These are phyloP conservation scores for Psix sp. DNA, from an alignment of 1,140 invertebrate species.

Conservation along the genomic window DNA sequence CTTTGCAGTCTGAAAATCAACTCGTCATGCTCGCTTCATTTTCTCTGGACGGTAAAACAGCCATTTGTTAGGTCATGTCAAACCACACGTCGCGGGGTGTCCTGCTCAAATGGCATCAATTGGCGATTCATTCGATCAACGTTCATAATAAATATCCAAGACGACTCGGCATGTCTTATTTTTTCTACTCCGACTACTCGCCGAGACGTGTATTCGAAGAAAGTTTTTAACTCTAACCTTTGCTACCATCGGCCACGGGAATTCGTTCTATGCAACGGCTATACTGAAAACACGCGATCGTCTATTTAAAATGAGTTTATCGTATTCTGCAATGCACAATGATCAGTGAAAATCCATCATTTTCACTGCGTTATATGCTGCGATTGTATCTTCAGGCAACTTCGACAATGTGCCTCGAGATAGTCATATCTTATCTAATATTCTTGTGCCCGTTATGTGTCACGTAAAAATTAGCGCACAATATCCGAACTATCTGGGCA, in stretches of 20 bases:
- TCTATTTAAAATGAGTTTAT: conserved; percentile 17
- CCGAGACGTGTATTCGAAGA: conserved; percentile 17
- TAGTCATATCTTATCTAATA: too few relatives aligned
- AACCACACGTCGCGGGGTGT: conserved; percentile 75
- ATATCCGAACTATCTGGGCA: conserved; percentile 29
- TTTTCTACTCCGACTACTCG: conserved; percentile 29
- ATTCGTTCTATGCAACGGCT: background rate
- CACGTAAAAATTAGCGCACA: conserved; percentile 27
- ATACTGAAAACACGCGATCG: conserved; percentile 12
- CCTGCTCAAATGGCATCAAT: conserved; percentile 73
- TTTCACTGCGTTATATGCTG: conserved; percentile 1
- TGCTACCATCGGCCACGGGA: conserved; percentile 19
- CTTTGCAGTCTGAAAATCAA: conserved; percentile 73
- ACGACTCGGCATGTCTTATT: conserved; percentile 44
- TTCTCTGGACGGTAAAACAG: conserved; percentile 76
- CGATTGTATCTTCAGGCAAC: conserved; percentile 27
- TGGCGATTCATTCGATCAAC: conserved; percentile 76
- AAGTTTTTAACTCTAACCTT: conserved; percentile 45
- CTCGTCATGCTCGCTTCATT: conserved; percentile 78
- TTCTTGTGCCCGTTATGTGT: conserved; percentile 30
- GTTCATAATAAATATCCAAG: conserved; percentile 73
- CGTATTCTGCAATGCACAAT: background rate
- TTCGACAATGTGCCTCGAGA: conserved; percentile 34
- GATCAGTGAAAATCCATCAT: conserved; percentile 34
- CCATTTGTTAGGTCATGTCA: conserved; percentile 77